Conservation (phyloP, 2,888 invertebrate species). For the Harpalus rufipes region DNA sequence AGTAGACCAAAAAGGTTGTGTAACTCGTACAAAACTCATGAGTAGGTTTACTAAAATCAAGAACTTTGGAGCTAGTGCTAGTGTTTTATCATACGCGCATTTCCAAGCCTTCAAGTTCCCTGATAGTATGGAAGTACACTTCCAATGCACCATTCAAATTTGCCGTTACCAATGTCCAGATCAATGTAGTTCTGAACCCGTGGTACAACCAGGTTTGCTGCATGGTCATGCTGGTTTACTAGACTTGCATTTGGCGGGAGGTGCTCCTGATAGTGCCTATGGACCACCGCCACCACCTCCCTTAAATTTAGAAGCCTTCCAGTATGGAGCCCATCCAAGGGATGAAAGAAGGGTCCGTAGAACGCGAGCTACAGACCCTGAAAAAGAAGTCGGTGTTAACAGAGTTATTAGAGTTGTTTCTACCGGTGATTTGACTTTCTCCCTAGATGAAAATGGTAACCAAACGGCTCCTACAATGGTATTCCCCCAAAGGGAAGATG, state of each 20-base stretch:
- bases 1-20: constrained; percentile 95
- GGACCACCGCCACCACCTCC: constrained; percentile 84
- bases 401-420: constrained; percentile 94
- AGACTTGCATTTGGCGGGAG: constrained; percentile 80
- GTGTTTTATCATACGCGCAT: constrained; percentile 93
- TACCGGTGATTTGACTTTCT: constrained; percentile 92
- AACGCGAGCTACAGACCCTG: constrained; percentile 81
- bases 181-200: constrained; percentile 82
- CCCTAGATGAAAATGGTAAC: constrained; percentile 84
- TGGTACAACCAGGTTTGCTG: constrained; percentile 72
- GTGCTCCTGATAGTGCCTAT: constrained; percentile 82
- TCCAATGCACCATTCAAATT: constrained; percentile 96
- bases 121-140: constrained; percentile 97
- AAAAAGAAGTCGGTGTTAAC: constrained; percentile 93
- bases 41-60: constrained; percentile 96
- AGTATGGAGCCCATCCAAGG: constrained; percentile 82
- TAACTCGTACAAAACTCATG: constrained; percentile 95
- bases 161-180: constrained; percentile 96
- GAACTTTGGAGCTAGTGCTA: constrained; percentile 95
- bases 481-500: constrained; percentile 83
- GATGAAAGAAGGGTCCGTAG: constrained; percentile 87
- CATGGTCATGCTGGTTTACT: constrained; percentile 76
- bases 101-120: constrained; percentile 98
- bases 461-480: constrained; percentile 84
- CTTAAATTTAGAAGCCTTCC: constrained; percentile 82